These are phyloP conservation scores for Noctilio leporinus DNA, from an alignment of 2,113 vertebrate genomes.

Conservation along the genomic window DNA sequence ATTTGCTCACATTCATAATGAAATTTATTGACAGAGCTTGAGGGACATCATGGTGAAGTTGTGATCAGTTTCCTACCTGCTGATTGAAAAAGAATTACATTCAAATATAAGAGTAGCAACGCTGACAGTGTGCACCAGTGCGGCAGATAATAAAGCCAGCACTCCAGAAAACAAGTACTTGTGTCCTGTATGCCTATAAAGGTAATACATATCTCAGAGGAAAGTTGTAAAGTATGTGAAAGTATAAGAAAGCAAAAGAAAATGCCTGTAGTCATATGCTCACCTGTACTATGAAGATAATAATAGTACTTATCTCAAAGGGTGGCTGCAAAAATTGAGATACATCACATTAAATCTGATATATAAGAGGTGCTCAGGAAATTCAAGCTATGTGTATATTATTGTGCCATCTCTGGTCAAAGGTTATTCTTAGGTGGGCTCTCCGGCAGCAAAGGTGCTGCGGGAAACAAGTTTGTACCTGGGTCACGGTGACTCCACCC, in stretches of 20 bases:
- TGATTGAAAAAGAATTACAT: not conserved
- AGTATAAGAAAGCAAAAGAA: not conserved
- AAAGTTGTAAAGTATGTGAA: not conserved
- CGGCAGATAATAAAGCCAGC: not conserved
- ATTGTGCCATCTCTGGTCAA: not conserved
- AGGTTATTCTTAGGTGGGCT: not conserved
- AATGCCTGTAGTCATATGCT: not conserved
- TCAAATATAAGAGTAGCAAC: not conserved
- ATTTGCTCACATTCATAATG: not conserved
- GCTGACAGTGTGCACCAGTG: fast-evolving
- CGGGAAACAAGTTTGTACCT: not conserved
- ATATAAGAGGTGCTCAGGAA: not conserved
- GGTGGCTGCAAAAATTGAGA: not conserved
- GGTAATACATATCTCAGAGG: not conserved
- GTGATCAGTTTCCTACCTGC: not conserved
- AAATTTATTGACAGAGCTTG: not conserved
- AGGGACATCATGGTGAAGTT: not conserved
- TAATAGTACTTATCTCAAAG: not conserved
- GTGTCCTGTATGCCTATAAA: not conserved
- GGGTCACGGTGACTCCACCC: not conserved
- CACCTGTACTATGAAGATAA: not conserved
- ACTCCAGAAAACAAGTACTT: not conserved
- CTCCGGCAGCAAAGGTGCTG: not conserved
- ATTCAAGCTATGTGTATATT: not conserved
- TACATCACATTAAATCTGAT: not conserved